phyloP scores from a whole-genome alignment of 1,140 invertebrate species.

The Frieseomelitta varia region DNA sequence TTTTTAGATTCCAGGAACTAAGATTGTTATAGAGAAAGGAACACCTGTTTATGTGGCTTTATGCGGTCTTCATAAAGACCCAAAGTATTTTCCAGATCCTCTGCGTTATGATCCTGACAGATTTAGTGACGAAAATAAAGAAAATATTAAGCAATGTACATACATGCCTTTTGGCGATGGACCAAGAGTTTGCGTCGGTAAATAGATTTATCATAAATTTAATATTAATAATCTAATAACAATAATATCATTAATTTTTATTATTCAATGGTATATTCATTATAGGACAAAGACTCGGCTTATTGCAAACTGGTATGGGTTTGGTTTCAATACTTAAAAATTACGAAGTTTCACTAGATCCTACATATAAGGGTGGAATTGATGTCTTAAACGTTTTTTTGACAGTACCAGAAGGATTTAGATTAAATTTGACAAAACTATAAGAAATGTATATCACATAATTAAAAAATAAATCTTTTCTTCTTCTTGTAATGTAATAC shows the following conservation, averaged over 20 bases:
- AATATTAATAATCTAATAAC: not conserved
- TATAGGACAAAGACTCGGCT: slow-evolving; percentile 85
- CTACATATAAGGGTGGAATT: slow-evolving; percentile 50
- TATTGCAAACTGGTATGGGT: slow-evolving; percentile 85
- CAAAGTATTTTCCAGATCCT: slow-evolving; percentile 78
- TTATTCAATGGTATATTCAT: slow-evolving; percentile 17
- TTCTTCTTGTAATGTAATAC: not conserved
- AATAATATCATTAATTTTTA: slow-evolving; percentile 6
- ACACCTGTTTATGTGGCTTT: slow-evolving; percentile 67
- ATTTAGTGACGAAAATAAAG: slow-evolving; percentile 75
- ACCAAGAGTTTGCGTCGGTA: slow-evolving; percentile 72
- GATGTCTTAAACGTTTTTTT: slow-evolving; percentile 58
- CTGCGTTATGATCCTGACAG: slow-evolving; percentile 81
- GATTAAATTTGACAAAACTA: slow-evolving; percentile 61
- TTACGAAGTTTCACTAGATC: slow-evolving; percentile 77
- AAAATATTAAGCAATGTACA: slow-evolving; percentile 54
- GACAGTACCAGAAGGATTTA: slow-evolving; percentile 34
- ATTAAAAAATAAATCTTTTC: not conserved
- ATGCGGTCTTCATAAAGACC: slow-evolving; percentile 76
- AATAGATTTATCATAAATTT: slow-evolving; percentile 11
- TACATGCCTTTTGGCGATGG: slow-evolving; percentile 74
- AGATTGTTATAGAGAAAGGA: slow-evolving; percentile 76
- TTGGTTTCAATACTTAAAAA: slow-evolving; percentile 80
- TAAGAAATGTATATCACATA: not conserved
- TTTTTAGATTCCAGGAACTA: slow-evolving; percentile 73